Conservation (phyloP, 2,888 invertebrate species). For the Acholoe squamosa region DNA sequence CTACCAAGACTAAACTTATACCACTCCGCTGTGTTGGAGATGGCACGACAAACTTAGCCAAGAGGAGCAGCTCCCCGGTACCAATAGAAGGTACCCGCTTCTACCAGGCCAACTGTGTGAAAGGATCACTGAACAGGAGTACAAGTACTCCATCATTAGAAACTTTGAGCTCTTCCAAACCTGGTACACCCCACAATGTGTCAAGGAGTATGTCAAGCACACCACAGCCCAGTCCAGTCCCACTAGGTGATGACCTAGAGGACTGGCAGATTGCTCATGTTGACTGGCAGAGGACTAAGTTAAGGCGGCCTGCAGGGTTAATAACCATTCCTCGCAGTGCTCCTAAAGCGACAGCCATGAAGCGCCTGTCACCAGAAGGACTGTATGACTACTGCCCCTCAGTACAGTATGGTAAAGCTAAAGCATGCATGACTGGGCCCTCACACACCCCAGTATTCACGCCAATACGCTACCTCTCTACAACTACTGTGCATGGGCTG, state of each 20-base stretch:
- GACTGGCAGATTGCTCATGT: slow-evolving; percentile 48
- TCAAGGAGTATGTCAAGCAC: neutral
- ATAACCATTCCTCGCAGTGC: neutral
- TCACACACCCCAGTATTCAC: slow-evolving; percentile 32
- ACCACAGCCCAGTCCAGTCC: neutral
- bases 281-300: neutral
- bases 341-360: neutral
- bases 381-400: slow-evolving; percentile 40
- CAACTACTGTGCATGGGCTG: neutral
- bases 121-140: slow-evolving; percentile 30
- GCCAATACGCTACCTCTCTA: neutral
- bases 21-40: slow-evolving; percentile 34
- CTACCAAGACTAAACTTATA: neutral
- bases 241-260: neutral
- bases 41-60: neutral
- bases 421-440: slow-evolving; percentile 4
- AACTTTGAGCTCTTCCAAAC: neutral
- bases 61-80: slow-evolving; percentile 1
- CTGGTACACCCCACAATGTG: neutral
- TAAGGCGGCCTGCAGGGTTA: neutral
- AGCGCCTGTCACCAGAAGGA: slow-evolving; percentile 36
- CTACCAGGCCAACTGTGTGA: slow-evolving; percentile 32
- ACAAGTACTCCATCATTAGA: slow-evolving; percentile 30
- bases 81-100: slow-evolving; percentile 44
- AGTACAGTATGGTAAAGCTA: slow-evolving; percentile 38